These are phyloP conservation scores for Tetramorium parvispinum DNA, from an alignment of 1,140 invertebrate species.

Conservation along the genomic window DNA sequence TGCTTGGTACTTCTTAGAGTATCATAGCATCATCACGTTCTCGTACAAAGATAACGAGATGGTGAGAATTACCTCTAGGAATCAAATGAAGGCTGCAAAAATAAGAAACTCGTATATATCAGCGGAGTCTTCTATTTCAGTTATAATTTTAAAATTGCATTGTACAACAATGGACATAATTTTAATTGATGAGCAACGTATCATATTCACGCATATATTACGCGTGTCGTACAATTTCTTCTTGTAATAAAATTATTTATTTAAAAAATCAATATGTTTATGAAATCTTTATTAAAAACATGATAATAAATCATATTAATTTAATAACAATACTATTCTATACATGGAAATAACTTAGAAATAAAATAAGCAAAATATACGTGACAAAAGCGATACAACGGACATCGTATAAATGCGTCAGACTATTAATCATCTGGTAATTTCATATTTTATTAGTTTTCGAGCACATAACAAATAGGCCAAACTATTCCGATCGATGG, in stretches of 20 bases:
- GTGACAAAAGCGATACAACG: neutral
- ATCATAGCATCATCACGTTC: slow-evolving; percentile 72
- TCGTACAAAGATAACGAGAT: slow-evolving; percentile 56
- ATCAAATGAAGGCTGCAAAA: slow-evolving; percentile 57
- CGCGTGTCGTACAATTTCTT: neutral
- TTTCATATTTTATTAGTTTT: slow-evolving; percentile 26
- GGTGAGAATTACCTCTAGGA: slow-evolving; percentile 60
- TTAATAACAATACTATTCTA: neutral
- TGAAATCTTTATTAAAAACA: neutral
- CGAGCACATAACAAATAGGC: neutral
- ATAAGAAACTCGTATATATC: slow-evolving; percentile 16
- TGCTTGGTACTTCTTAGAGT: slow-evolving; percentile 58
- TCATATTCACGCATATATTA: neutral
- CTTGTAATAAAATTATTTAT: neutral
- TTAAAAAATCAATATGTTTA: neutral
- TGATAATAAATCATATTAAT: neutral
- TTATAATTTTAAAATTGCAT: neutral
- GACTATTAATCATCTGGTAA: neutral
- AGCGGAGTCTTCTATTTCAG: slow-evolving; percentile 11
- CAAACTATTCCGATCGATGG: neutral
- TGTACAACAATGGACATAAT: neutral
- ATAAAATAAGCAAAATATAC: neutral
- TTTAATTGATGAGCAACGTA: neutral
- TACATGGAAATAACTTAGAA: neutral
- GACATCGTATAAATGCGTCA: neutral